These are phyloP conservation scores for Cactoblastis cactorum DNA, from an alignment of 2,888 invertebrate species.

Conservation along the genomic window DNA sequence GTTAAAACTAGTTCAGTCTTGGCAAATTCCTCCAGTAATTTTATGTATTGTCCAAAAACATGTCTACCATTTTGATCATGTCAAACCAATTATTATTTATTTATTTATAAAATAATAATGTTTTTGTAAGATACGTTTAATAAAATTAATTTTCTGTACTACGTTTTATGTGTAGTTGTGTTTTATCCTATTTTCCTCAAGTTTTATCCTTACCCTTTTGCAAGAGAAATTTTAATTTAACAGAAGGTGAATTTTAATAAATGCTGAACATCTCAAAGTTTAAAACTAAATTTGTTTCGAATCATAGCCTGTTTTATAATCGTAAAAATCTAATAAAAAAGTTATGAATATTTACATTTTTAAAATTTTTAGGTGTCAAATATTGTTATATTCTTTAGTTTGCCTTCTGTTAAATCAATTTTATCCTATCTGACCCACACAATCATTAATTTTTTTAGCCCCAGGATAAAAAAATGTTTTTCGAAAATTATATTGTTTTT, in stretches of 20 bases:
- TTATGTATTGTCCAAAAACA: slow-evolving; percentile 52
- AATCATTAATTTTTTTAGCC: slow-evolving; percentile 2
- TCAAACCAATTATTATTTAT: slow-evolving; percentile 59
- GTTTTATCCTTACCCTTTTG: slow-evolving; percentile 14
- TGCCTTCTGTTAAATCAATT: slow-evolving; percentile 16
- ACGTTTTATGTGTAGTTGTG: slow-evolving; percentile 47
- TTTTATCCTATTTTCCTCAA: slow-evolving; percentile 42
- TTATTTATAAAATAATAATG: slow-evolving; percentile 66
- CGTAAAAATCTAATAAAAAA: no score
- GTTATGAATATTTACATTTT: no score
- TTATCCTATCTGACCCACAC: slow-evolving; percentile 15
- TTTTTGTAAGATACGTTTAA: slow-evolving; percentile 73
- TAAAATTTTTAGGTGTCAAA: no score
- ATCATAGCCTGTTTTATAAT: no score
- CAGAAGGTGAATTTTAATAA: background rate
- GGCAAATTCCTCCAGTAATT: slow-evolving; percentile 42
- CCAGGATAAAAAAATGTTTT: slow-evolving; percentile 9
- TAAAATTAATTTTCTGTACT: slow-evolving; percentile 75
- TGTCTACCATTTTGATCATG: slow-evolving; percentile 50
- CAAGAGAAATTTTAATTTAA: background rate
- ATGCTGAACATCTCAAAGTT: background rate
- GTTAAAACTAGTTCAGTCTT: slow-evolving; percentile 18
- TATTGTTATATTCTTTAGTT: background rate
- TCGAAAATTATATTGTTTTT: background rate
- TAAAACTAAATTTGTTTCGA: background rate